Evolutionary conservation across 2,888 invertebrate species (phyloP).

Genomic region (Galerucella calmariensis): DNA sequence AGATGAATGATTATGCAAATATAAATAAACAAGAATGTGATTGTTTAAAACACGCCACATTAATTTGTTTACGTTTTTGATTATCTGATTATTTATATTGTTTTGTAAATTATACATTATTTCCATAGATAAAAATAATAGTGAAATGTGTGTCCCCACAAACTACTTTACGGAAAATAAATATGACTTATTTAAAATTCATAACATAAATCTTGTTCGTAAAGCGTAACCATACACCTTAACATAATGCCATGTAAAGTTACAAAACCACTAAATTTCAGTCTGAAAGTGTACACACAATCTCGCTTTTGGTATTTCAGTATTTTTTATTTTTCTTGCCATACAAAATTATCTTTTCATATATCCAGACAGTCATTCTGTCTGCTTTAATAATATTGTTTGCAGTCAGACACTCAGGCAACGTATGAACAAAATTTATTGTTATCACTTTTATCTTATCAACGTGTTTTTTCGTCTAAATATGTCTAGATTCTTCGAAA

Average conservation of each 20-base stretch:
- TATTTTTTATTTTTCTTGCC: neutral
- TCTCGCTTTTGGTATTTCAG: neutral
- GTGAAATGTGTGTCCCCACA: too few species aligned
- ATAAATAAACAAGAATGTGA: too few species aligned
- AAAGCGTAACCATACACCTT: neutral
- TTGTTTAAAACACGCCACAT: too few species aligned
- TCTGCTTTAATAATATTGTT: neutral
- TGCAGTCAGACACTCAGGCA: slow-evolving; percentile 3
- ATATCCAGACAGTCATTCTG: neutral
- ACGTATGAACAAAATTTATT: neutral
- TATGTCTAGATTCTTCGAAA: neutral
- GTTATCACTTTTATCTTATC: slow-evolving; percentile 3
- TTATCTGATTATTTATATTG: too few species aligned
- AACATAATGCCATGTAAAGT: neutral
- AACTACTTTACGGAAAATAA: neutral
- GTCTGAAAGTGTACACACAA: neutral
- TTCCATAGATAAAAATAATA: too few species aligned
- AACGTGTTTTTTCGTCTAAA: neutral
- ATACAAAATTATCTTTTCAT: neutral
- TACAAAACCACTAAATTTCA: neutral
- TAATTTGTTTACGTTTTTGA: too few species aligned
- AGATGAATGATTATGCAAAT: too few species aligned
- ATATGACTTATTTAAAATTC: neutral
- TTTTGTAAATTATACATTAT: too few species aligned
- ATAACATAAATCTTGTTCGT: too few species aligned